Base-by-base conservation (phyloP, 2,797 vertebrate species). In the Danio albolineatus region DNA sequence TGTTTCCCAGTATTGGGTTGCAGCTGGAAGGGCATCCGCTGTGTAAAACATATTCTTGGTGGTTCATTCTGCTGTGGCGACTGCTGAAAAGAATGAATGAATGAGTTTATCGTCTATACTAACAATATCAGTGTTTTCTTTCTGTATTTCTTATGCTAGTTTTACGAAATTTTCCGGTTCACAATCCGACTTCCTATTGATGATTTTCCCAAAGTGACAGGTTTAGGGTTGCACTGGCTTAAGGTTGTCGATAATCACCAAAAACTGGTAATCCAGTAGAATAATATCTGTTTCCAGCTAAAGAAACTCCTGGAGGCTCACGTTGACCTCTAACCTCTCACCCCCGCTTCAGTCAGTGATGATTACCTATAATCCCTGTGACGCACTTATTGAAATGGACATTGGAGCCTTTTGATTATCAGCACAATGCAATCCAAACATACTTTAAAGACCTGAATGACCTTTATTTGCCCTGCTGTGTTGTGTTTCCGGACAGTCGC, bases 251-350 rank as follows among this genome's bases (percentile, higher is more conserved):
- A 64, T 64, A 74, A 49, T 28, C 67, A 78, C 73, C 61, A 86
- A 85, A 82, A 74, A 65, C 73, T 59, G 36, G 66, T 61, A 49
- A 64, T 56, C 70, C 69, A 10, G 36, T 64, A 54, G 44, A 53
- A 36, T 51, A 66, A 72, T 49, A 21, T 87, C 81, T 62, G 74
- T 89, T 90, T 83, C 84, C 86, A 65, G 41, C 56, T 70, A 67
- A 76, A 82, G 73, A 85, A 76, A 74, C 76, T 84, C 79, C 78
- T 71, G 80, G 39, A 66, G 83, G 78, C 73, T 85, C 77, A 75
- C 48, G 56, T 53, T 86, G 83, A 83, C 83, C 83, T 82, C 64
- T 81, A 78, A 87, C 83, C 67, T 46, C 49, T 78, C 53, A 67
- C 60, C 70, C 51, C 62, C 28, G 28, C 77, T 79, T 77, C 66